Evolutionary conservation across 2,888 invertebrate genomes (phyloP).

Genomic region (Synanthedon tipuliformis): DNA sequence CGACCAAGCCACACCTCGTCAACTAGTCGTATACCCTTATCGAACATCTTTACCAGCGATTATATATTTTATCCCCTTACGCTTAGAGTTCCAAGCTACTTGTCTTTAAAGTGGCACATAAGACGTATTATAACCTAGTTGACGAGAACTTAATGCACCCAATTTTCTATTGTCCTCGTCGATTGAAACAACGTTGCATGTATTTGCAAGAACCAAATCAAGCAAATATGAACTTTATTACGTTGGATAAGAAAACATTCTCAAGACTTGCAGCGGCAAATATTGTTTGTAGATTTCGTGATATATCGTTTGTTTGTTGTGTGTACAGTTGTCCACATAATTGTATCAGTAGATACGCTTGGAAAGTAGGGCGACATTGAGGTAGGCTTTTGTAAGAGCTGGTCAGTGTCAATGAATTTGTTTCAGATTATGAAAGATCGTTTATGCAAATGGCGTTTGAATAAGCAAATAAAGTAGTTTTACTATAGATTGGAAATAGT

Average conservation of each 20-base stretch:
- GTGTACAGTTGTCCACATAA: conserved; percentile 40
- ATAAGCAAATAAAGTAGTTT: not conserved
- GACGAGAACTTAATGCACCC: conserved; percentile 27
- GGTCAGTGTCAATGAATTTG: conserved; percentile 65
- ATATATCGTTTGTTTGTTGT: conserved; percentile 45
- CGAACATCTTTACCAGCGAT: not conserved
- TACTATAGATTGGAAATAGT: not conserved
- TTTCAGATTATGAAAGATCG: conserved; percentile 41
- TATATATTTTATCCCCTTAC: too few species aligned
- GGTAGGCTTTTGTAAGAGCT: conserved; percentile 55
- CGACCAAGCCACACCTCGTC: conserved; percentile 16
- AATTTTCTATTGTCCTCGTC: conserved; percentile 38
- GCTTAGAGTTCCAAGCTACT: too few species aligned
- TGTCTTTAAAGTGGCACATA: too few species aligned
- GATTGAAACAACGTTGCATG: conserved; percentile 10
- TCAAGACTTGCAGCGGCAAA: conserved; percentile 4
- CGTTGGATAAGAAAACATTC: conserved; percentile 11
- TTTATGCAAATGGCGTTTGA: not conserved
- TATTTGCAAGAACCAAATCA: conserved; percentile 5
- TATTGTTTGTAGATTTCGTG: conserved; percentile 15
- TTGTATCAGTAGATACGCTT: conserved; percentile 41
- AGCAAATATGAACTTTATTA: conserved; percentile 24
- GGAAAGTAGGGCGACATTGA: conserved; percentile 68
- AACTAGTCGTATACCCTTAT: conserved; percentile 26
- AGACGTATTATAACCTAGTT: not conserved